Percentiles rank a stretch among this genome's conserved stretches.
Conservation (phyloP, 2,888 invertebrate genomes). For the Sialis lutaria region DNA sequence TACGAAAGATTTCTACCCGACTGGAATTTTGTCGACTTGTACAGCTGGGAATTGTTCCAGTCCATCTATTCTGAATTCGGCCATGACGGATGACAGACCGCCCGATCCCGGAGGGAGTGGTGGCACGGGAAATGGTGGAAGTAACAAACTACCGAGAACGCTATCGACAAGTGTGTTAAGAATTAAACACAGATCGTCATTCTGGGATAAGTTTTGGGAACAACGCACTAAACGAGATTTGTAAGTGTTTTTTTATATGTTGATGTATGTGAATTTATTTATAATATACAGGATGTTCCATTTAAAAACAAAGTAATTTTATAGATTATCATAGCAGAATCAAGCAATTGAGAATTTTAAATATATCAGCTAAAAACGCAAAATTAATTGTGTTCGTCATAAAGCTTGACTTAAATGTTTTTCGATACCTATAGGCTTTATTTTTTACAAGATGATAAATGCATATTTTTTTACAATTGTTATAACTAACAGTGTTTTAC, state of each 20-base stretch:
- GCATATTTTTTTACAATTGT: no score
- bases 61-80: conserved; percentile 30
- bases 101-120: conserved; percentile 6
- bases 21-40: conserved; percentile 21
- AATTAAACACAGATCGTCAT: conserved; percentile 58
- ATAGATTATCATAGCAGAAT: no score
- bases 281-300: background rate
- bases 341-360: no score
- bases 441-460: no score
- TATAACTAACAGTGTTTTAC: no score
- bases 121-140: conserved; percentile 2
- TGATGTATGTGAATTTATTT: background rate
- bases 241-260: conserved; percentile 32
- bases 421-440: no score
- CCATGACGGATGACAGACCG: conserved; percentile 3
- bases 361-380: no score
- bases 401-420: no score
- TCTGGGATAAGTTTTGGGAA: conserved; percentile 75
- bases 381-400: no score
- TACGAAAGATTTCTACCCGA: conserved; percentile 9
- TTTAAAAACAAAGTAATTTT: no score
- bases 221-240: conserved; percentile 46
- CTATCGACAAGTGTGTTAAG: conserved; percentile 65
- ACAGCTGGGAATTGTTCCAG: conserved; percentile 30
- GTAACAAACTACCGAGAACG: conserved; percentile 41